Evolutionary conservation across 2,113 vertebrate genomes (phyloP).

Genomic region (Neofelis nebulosa): DNA sequence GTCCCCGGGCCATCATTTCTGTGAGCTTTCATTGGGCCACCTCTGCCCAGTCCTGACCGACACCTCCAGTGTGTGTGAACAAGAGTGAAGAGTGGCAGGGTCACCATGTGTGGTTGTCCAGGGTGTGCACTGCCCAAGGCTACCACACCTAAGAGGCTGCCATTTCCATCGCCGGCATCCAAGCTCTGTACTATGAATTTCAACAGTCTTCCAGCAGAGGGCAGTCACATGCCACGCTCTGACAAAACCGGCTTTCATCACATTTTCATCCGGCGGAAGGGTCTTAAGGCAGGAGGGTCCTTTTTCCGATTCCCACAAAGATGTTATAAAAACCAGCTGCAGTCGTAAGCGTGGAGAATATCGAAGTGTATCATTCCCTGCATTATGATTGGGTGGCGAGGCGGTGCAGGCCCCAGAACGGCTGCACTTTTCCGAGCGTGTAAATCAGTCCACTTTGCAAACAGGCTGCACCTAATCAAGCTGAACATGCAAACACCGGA

Average conservation of each 20-base stretch:
- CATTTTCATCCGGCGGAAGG: neutral
- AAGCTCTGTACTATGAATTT: neutral
- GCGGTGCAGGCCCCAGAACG: accelerated
- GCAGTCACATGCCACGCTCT: neutral
- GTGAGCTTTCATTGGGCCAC: neutral
- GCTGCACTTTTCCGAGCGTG: neutral
- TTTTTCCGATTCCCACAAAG: neutral
- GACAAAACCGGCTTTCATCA: accelerated
- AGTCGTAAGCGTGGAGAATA: neutral
- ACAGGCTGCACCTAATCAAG: neutral
- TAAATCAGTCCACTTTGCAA: neutral
- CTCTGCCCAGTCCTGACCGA: neutral
- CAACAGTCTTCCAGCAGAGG: constrained; percentile 41
- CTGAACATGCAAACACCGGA: neutral
- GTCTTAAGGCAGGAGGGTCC: neutral
- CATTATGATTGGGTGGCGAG: neutral
- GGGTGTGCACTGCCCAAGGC: neutral
- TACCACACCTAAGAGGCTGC: too few relatives aligned
- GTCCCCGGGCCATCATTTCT: too few relatives aligned
- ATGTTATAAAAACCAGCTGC: neutral
- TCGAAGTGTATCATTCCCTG: accelerated
- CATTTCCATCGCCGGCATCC: accelerated
- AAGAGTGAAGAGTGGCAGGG: neutral
- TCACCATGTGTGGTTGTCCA: accelerated
- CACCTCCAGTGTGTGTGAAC: neutral